Evolutionary conservation across 1,140 invertebrate species (phyloP), one percentile per base, ranked within the genome.

Genomic region (Drosophila nasuta): DNA sequence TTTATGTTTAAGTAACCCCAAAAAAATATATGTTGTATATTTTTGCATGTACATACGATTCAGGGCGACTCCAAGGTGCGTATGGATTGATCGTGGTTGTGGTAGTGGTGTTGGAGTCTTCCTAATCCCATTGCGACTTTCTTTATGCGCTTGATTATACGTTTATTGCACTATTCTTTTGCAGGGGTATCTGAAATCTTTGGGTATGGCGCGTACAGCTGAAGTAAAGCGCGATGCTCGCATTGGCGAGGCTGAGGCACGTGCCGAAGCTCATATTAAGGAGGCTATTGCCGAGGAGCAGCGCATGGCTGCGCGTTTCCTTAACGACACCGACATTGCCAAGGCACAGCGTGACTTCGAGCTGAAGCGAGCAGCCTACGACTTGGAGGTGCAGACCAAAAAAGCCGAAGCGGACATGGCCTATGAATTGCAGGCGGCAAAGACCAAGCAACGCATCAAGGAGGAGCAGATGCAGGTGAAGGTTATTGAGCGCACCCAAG

Each of bases 381-480:
- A 99, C 93, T 96, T 98, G 71, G 98, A 99, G 95, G 98, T 99
- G 38, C 97, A 98, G 93, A 98, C 98, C 3, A 99, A 98, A 93
- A 95, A 94, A 93, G 98, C 98, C 30, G 97, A 98, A 93, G 98
- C 98, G 15, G 97, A 99, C 92, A 95, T 99, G 95, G 98, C 98
- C 1, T 99, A 97, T 92, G 96, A 98, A 82, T 93, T 99, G 51
- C 97, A 99, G 95, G 97, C 97, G 25, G 98, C 98, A 0, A 99
- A 99, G 93, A 99, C 98, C 0, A 98, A 98, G 79, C 98, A 99
- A 92, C 94, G 97, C 69, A 99, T 99, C 79, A 98, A 98, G 93
- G 98, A 99, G 87, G 98, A 99, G 92, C 96, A 98, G 91, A 99
- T 99, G 98, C 97, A 99, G 93, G 97, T 99, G 33, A 96, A 96